Evolutionary conservation across 2,113 vertebrate genomes (phyloP), one percentile per base, ranked within the genome.

Genomic region (Psammodynastes pulverulentus): DNA sequence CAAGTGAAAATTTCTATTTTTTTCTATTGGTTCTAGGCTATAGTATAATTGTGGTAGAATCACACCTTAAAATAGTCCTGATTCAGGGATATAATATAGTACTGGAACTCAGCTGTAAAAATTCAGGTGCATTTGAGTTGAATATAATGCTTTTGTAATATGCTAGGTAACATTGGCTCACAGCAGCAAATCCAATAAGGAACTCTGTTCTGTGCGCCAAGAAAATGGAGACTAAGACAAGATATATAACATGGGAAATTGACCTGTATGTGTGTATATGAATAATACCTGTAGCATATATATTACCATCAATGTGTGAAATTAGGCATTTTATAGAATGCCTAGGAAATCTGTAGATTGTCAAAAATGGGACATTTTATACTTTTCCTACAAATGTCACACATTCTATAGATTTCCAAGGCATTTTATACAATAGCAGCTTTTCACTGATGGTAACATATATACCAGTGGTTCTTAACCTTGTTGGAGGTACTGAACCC

Each of bases 1-100:
- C 90, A 95, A 34, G 49, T 46, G 58, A 53, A 95, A 93, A 93
- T 5, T 89, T 4, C 53, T 45, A 93, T 92, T 93, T 88, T 52
- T 34, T 89, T 87, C 56, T 91, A 3, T 39, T 45, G 91, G 88
- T 89, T 89, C 39, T 91, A 88, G 53, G 51, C 34, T 90, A 2
- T 13, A 94, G 93, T 91, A 1, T 1, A 91, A 90, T 54, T n/a
- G 62, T 84, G 21, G 19, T 48, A 17, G 58, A 21, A 86, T 86
- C 52, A 84, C 1, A 10, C 1, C 10, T 87, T n/a, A 29, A 94
- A 87, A 87, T 23, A 54, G 91, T 29, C 84, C 88, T 45, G 6
- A 7, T 90, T 94, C 45, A 79, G 7, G 9, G 87, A 86, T 26
- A 1, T 79, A 94, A 95, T 17, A 72, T 3, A 72, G n/a, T 72